Percentiles rank a stretch among this genome's conserved stretches.
Evolutionary conservation across 2,888 invertebrate genomes (phyloP).

Genomic region (Microplitis deprimator): DNA sequence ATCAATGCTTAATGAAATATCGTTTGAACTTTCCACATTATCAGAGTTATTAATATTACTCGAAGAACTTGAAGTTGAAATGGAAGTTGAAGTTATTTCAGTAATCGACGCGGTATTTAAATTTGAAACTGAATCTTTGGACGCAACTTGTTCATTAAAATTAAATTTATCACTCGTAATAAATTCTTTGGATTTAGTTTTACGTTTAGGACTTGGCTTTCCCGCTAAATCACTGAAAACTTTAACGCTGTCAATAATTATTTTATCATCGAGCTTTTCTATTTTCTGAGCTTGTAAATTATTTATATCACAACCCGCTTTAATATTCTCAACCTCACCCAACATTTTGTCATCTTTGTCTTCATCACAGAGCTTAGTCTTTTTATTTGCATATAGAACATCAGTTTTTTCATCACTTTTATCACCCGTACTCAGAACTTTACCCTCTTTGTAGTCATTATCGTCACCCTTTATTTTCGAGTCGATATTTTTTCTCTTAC

Average conservation of each 20-base stretch:
- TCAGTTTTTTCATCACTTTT: conserved; percentile 26
- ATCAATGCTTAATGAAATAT: too few species aligned
- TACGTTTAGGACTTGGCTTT: background rate
- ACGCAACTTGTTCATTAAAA: background rate
- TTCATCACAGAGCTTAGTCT: conserved; percentile 40
- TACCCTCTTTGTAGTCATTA: background rate
- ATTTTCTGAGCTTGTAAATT: background rate
- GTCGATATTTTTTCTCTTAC: conserved; percentile 54
- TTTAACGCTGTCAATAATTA: background rate
- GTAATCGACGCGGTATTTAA: background rate
- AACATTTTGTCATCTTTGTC: conserved; percentile 36
- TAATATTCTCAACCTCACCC: conserved; percentile 6
- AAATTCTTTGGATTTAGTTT: background rate
- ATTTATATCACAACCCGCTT: background rate
- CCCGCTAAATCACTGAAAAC: background rate
- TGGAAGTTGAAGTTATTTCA: background rate
- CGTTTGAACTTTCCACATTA: background rate
- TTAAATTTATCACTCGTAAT: background rate
- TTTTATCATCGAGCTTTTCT: background rate
- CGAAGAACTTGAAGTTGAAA: background rate
- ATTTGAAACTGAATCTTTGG: conserved; percentile 3
- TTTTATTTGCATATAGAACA: conserved; percentile 41
- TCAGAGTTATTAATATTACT: background rate
- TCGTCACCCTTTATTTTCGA: conserved; percentile 45
- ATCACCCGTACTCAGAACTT: background rate